Evolutionary conservation across 2,113 vertebrate species (phyloP), one percentile per base, ranked within the genome.

Genomic region (Pygathrix nemaeus): DNA sequence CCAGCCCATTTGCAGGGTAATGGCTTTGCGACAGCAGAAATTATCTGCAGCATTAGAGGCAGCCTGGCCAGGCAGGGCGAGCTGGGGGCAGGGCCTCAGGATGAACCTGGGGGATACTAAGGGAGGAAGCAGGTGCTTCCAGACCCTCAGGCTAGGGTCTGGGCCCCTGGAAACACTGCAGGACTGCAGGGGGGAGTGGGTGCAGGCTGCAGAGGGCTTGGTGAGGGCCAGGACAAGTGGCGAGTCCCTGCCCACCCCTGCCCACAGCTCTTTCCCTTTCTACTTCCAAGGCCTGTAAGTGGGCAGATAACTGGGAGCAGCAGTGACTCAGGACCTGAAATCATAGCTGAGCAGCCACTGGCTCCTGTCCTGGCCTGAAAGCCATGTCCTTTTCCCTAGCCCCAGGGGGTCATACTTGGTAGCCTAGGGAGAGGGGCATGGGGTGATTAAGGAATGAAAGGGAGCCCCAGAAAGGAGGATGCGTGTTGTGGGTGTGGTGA

Each of bases 1-100:
- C 23, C 2, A 25, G 89, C 70, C 79, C 75, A 78, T 86, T 95
- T 95, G 85, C 97, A 61, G 78, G 11, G 80, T 96, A 97, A 95
- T 97, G 75, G 88, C 95, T 97, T 95, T 95, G 64, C 0, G 27
- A 93, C 75, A 68, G 92, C 81, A 92, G 92, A 94, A 94, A 94
- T 97, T 70, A 64, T 95, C 96, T 93, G 93, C 83, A 78, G 92
- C 92, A 73, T 96, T 90, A 96, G 90, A 45, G 45, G 70, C 76
- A 45, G 95, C 89, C 61, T 3, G 38, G 73, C 85, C 0, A 11
- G 38, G 73, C 2, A 14, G 61, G 75, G 66, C 75, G 40, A 5
- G 0, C 12, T 9, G 85, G 64, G 48, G 30, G 32, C 27, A 0
- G 7, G 4, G 59, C n/a, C 0, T 18, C 7, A 21, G 73, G 43